Evolutionary conservation across 2,113 vertebrate genomes (phyloP), one percentile per base, ranked within the genome.

Genomic region (Natator depressus): DNA sequence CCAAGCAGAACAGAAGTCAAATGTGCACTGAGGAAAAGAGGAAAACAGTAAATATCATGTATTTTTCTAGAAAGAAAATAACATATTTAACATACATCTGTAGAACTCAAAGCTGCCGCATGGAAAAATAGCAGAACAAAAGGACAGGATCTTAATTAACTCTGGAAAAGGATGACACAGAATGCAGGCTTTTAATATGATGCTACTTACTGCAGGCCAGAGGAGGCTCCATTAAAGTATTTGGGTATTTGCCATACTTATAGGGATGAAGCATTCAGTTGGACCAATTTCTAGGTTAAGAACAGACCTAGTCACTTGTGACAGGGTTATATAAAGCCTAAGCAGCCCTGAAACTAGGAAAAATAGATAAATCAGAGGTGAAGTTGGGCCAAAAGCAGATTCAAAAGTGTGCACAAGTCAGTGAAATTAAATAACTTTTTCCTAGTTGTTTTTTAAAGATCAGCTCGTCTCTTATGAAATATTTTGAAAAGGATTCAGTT

Each of bases 11-110:
- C 14, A 93, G 57, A 91, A 94, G 91, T 35, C 25, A 92, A 47
- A 65, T 10, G 42, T 87, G 27, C 53, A 85, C 47, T 87, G 62
- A 85, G 47, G 50, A 92, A 95, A 91, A 84, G 5, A 84, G 47
- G 50, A 92, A 96, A 91, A 84, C 5, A 84, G 17, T 79, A 53
- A 90, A 89, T 89, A 47, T 24, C 94, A 88, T 53, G 51, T 42
- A 79, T 42, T 42, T 0, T 24, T 59, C 42, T 38, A 88, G 38
- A 8, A 80, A 84, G 80, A 85, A 80, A 13, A 1, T 1, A 65
- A 17, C 4, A 91, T 2, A 35, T 7, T 50, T 65, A 83, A 85
- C 4, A 31, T 75, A 87, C 75, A 76, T 0, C 50, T 87, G 83
- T 38, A 82, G 51, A 94, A 80, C 2, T 3, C 5, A 25, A 35